Evolutionary conservation across 2,888 invertebrate genomes (phyloP).

Genomic region (Miltochrista miniata): DNA sequence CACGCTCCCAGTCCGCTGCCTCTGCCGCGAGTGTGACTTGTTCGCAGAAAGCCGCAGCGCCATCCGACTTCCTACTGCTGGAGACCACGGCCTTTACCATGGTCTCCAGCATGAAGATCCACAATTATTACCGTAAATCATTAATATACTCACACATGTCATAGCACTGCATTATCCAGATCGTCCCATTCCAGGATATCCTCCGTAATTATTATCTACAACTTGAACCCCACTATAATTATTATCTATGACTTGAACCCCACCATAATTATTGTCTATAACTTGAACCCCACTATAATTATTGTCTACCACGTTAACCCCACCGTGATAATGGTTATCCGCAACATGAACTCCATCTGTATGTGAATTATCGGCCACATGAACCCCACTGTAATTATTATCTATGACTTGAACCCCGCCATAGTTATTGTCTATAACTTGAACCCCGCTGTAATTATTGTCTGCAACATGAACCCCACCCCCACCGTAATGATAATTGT

Average conservation of each 20-base stretch:
- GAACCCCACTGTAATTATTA: conserved; percentile 1
- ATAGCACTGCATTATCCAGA: neutral
- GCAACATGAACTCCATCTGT: neutral
- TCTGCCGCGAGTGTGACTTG: too few species aligned
- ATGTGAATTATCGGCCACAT: neutral
- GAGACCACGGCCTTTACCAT: too few species aligned
- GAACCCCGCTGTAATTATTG: conserved; percentile 2
- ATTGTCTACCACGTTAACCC: neutral
- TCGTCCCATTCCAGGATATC: neutral
- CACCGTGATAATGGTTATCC: neutral
- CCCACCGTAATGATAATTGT: too few species aligned
- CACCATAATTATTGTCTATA: conserved; percentile 3
- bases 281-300: conserved; percentile 11
- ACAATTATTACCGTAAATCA: too few species aligned
- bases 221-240: conserved; percentile 12
- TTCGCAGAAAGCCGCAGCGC: too few species aligned
- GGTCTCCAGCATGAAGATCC: too few species aligned
- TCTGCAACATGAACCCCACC: neutral
- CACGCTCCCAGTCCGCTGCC: too few species aligned
- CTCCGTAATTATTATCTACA: neutral
- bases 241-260: conserved; percentile 16
- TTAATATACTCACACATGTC: neutral
- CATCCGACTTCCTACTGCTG: too few species aligned
- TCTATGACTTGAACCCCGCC: conserved; percentile 15
- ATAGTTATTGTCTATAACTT: conserved; percentile 4